These are phyloP conservation scores for Epsilonema sp. DNA, from an alignment of 2,888 invertebrate species.

Conservation along the genomic window DNA sequence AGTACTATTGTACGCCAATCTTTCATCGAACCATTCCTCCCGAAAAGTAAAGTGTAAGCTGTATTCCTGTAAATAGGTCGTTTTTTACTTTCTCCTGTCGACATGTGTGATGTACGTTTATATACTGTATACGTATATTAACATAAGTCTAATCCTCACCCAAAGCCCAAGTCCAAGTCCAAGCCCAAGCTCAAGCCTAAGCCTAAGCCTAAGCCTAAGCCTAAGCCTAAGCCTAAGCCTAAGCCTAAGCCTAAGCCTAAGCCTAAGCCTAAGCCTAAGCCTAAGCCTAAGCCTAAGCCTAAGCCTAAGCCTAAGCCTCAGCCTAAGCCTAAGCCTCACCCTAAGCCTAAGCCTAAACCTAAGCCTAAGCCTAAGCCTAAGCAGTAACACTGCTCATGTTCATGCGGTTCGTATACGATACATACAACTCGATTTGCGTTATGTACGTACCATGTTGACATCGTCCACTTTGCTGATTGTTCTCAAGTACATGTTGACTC, in stretches of 20 bases:
- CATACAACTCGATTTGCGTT: not conserved
- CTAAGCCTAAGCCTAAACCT: too few species aligned
- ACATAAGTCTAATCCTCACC: not conserved
- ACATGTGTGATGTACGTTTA: not conserved
- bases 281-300: too few species aligned
- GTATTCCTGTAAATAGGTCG: constrained; percentile 57
- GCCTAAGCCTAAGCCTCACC: too few species aligned
- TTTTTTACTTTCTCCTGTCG: not conserved
- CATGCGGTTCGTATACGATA: not conserved
- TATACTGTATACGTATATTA: not conserved
- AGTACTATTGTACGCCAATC: constrained; percentile 32
- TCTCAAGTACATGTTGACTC: constrained; percentile 92
- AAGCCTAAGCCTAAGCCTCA: too few species aligned
- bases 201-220: too few species aligned
- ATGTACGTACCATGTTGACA: constrained; percentile 79
- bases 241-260: too few species aligned
- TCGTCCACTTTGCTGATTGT: constrained; percentile 92
- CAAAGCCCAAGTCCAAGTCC: not conserved
- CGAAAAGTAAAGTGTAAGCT: constrained; percentile 85
- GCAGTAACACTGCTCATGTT: too few species aligned
- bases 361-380: too few species aligned
- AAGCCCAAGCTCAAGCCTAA: too few species aligned
- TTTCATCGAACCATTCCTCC: constrained; percentile 83
- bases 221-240: too few species aligned
- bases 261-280: too few species aligned